These are phyloP conservation scores for Archegozetes longisetosus DNA, from an alignment of 1,140 invertebrate genomes.

Conservation along the genomic window DNA sequence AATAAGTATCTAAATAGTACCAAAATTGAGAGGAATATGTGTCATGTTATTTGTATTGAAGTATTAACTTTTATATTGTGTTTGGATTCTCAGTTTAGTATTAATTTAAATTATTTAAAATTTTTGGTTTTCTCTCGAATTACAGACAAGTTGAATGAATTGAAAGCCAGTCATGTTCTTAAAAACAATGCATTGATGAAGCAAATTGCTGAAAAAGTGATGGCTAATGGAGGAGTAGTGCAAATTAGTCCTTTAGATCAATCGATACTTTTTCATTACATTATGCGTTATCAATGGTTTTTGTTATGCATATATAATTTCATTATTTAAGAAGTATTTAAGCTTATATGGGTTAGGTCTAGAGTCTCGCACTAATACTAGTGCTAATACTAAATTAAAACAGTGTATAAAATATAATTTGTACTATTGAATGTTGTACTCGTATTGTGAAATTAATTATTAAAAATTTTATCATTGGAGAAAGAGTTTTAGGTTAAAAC, in stretches of 20 bases:
- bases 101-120: neutral
- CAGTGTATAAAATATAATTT: too few relatives aligned
- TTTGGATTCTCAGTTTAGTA: neutral
- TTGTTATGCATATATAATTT: too few relatives aligned
- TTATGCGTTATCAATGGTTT: too few relatives aligned
- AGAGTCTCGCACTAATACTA: too few relatives aligned
- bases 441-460: too few relatives aligned
- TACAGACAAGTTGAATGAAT: slow-evolving; percentile 45
- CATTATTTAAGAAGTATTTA: too few relatives aligned
- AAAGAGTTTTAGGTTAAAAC: too few relatives aligned
- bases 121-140: slow-evolving; percentile 50
- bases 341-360: too few relatives aligned
- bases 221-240: slow-evolving; percentile 46
- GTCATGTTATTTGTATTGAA: slow-evolving; percentile 51
- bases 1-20: slow-evolving; percentile 27
- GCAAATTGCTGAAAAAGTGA: slow-evolving; percentile 51
- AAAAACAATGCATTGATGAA: slow-evolving; percentile 47
- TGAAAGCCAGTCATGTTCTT: slow-evolving; percentile 38
- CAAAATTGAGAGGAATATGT: slow-evolving; percentile 46
- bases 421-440: too few relatives aligned
- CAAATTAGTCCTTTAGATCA: slow-evolving; percentile 46
- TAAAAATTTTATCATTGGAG: too few relatives aligned
- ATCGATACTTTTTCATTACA: too few relatives aligned
- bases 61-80: slow-evolving; percentile 1
- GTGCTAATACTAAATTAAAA: too few relatives aligned